Evolutionary conservation across 2,888 invertebrate genomes (phyloP).

Genomic region (Diplolepis rosae): DNA sequence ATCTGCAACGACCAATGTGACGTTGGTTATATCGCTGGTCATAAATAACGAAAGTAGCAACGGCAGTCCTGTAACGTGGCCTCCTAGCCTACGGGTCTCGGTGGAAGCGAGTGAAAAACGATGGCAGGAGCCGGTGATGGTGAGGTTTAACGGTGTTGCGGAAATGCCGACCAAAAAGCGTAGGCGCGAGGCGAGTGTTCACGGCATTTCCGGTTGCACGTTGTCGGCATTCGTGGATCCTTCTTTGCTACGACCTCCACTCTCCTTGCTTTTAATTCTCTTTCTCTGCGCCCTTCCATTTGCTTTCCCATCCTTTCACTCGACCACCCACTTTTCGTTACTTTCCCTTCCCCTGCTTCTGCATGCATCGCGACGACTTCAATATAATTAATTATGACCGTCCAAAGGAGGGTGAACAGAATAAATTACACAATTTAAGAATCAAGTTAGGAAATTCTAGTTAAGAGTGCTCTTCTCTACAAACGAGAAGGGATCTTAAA

Average conservation of each 20-base stretch:
- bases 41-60: slow-evolving; percentile 66
- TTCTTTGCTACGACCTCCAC: slow-evolving; percentile 16
- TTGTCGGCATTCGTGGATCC: slow-evolving; percentile 32
- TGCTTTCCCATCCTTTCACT: slow-evolving; percentile 36
- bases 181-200: slow-evolving; percentile 27
- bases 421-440: slow-evolving; percentile 63
- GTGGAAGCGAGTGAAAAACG: slow-evolving; percentile 57
- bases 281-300: slow-evolving; percentile 22
- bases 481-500: slow-evolving; percentile 10
- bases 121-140: slow-evolving; percentile 30
- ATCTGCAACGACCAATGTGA: slow-evolving; percentile 50
- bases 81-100: slow-evolving; percentile 39
- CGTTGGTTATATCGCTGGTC: slow-evolving; percentile 58
- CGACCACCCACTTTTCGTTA: slow-evolving; percentile 31
- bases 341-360: slow-evolving; percentile 7
- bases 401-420: slow-evolving; percentile 52
- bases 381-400: slow-evolving; percentile 59
- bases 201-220: slow-evolving; percentile 40
- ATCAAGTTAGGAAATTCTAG: slow-evolving; percentile 54
- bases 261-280: slow-evolving; percentile 33
- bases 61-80: slow-evolving; percentile 52
- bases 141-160: slow-evolving; percentile 42
- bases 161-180: slow-evolving; percentile 50
- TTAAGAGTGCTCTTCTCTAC: slow-evolving; percentile 9
- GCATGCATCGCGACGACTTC: slow-evolving; percentile 47